Percentiles rank a stretch among this genome's conserved stretches.
phyloP scores from a whole-genome alignment of 2,888 invertebrate species.

The Tricholauxania praeusta region DNA sequence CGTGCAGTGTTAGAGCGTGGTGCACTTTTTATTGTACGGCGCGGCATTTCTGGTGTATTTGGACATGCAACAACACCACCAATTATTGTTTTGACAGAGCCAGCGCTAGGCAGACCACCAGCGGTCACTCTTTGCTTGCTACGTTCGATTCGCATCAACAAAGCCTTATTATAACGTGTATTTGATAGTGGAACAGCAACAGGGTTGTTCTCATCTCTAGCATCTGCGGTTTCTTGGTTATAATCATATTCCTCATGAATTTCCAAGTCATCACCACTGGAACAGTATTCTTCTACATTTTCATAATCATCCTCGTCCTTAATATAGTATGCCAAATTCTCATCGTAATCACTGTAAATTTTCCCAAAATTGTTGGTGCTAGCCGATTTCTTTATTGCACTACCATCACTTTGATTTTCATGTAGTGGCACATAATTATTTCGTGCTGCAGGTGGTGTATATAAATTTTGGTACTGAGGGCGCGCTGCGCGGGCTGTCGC shows the following conservation, averaged over 20 bases:
- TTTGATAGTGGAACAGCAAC: slow-evolving; percentile 65
- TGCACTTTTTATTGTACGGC: slow-evolving; percentile 63
- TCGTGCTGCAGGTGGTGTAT: slow-evolving; percentile 64
- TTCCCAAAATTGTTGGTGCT: slow-evolving; percentile 67
- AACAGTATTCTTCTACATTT: slow-evolving; percentile 62
- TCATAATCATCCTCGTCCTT: slow-evolving; percentile 67
- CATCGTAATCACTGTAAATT: slow-evolving; percentile 65
- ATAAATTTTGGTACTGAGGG: slow-evolving; percentile 61
- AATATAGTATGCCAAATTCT: slow-evolving; percentile 66
- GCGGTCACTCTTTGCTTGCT: slow-evolving; percentile 64
- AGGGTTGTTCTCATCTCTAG: slow-evolving; percentile 41
- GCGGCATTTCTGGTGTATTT: slow-evolving; percentile 72
- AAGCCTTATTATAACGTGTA: slow-evolving; percentile 80
- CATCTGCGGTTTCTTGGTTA: slow-evolving; percentile 56
- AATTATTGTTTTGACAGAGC: slow-evolving; percentile 40
- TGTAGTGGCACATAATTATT: slow-evolving; percentile 51
- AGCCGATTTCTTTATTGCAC: slow-evolving; percentile 64
- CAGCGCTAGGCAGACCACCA: slow-evolving; percentile 37
- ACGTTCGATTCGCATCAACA: slow-evolving; percentile 72
- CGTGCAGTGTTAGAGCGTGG: slow-evolving; percentile 56
- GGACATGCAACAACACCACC: slow-evolving; percentile 67
- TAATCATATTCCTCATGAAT: slow-evolving; percentile 51
- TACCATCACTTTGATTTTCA: slow-evolving; percentile 33
- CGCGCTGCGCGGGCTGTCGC: slow-evolving; percentile 50
- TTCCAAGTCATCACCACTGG: slow-evolving; percentile 60